A percentile compares a stretch with the other conserved stretches of the same genome.
Conservation (phyloP, 2,888 invertebrate species). For the Elegia similella region DNA sequence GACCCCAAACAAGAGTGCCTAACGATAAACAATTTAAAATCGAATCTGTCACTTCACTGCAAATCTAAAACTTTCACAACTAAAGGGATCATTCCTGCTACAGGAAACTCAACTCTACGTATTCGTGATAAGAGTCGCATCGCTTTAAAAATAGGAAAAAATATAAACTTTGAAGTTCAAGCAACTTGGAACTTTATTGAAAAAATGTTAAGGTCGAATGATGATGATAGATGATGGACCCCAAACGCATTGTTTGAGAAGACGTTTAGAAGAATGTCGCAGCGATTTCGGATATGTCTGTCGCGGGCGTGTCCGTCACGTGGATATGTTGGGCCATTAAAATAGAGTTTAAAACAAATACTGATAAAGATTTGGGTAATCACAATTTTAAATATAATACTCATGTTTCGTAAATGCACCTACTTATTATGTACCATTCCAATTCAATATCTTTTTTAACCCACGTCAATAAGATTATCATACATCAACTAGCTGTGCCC, state of each 20-base stretch:
- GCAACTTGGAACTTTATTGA: conserved; percentile 11
- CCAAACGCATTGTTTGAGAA: conserved; percentile 61
- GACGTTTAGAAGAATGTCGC: conserved; percentile 72
- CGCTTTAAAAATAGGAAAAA: not conserved
- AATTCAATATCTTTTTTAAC: no score
- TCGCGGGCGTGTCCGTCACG: conserved; percentile 64
- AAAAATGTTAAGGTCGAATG: conserved; percentile 10
- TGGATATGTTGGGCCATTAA: conserved; percentile 43
- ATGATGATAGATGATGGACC: conserved; percentile 38
- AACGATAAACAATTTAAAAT: conserved; percentile 65
- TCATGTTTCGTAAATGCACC: no score
- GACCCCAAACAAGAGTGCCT: conserved; percentile 38
- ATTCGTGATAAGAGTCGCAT: conserved; percentile 23
- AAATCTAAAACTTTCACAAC: conserved; percentile 55
- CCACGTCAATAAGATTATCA: no score
- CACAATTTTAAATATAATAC: no score
- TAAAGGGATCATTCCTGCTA: conserved; percentile 30
- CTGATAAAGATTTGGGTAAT: no score
- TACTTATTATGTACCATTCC: no score
- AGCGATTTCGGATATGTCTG: conserved; percentile 75
- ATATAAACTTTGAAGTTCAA: not conserved
- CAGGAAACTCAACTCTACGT: conserved; percentile 25
- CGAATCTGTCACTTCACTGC: conserved; percentile 57
- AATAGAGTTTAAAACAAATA: conserved; percentile 29
- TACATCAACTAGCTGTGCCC: no score